Conservation (phyloP, 2,888 invertebrate species). For the Halictus quadricinctus region DNA sequence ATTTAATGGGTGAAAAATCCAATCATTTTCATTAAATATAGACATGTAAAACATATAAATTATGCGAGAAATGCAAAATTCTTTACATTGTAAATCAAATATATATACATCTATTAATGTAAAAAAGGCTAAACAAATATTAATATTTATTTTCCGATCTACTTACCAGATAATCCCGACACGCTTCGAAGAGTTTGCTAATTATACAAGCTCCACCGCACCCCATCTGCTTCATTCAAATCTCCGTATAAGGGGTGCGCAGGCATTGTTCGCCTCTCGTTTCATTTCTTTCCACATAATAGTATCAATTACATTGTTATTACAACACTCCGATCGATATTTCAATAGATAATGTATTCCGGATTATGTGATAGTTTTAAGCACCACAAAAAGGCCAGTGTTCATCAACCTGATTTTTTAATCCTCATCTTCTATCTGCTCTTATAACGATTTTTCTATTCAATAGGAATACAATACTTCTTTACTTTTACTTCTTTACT, state of each 20-base stretch:
- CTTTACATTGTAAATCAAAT: not conserved
- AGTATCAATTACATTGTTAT: constrained; percentile 82
- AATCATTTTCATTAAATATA: not conserved
- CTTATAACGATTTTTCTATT: not conserved
- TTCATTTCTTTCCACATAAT: constrained; percentile 45
- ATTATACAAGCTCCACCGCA: constrained; percentile 76
- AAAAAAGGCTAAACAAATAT: constrained; percentile 24
- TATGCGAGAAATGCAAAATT: not conserved
- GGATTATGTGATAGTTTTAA: constrained; percentile 79
- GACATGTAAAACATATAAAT: not conserved
- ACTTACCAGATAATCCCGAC: constrained; percentile 78
- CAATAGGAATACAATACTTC: not conserved
- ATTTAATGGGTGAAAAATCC: too few relatives aligned
- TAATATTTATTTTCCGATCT: constrained; percentile 15
- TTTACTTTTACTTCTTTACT: not conserved
- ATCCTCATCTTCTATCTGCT: not conserved
- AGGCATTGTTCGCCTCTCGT: constrained; percentile 14
- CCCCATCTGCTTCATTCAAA: constrained; percentile 75
- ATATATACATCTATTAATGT: not conserved
- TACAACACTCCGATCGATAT: constrained; percentile 75
- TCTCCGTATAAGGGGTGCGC: constrained; percentile 28
- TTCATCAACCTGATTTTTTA: constrained; percentile 25
- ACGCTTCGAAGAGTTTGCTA: constrained; percentile 73
- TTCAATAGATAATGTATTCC: constrained; percentile 74
- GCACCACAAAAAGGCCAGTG: constrained; percentile 72